Evolutionary conservation across 2,888 invertebrate genomes (phyloP), one percentile per base, ranked within the genome.

Genomic region (Lasioglossum morio): DNA sequence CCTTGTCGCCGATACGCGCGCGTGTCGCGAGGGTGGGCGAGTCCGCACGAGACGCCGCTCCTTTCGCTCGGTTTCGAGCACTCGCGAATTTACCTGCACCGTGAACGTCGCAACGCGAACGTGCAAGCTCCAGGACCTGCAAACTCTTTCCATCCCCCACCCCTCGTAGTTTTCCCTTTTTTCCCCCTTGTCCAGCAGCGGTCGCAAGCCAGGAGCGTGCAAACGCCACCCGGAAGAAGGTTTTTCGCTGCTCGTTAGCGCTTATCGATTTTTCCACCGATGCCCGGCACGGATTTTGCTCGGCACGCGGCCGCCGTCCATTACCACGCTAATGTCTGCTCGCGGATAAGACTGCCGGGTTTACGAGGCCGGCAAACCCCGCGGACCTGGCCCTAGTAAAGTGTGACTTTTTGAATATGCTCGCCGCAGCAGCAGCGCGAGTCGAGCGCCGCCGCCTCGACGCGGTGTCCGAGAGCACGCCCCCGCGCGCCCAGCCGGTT

Each of bases 1-100:
- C 92, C 84, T 85, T 90, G 90, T 91, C 84, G 87, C 86, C 87
- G 93, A 94, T 93, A 89, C 77, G 82, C 78, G 66, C 63, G 70
- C 86, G 74, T 75, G 77, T 77, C 77, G 79, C 69, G 79, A 16
- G 53, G 43, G 70, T 34, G 53, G 72, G 63, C 27, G 43, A 69
- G 27, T 48, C 19, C 12, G 48, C 80, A 73, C 80, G 79, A 73
- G 69, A 60, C 30, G 46, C 66, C 53, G 79, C 77, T 27, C 48
- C 40, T 23, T 16, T 8, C 57, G 30, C 30, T 19, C 70, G 69
- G 43, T 57, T 63, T 70, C 78, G 34, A 72, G 72, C 23, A 60
- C 48, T 83, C 77, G 48, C 77, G 48, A 72, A 79, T 48, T 79
- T 53, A 10, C 4, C 53, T 53, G 53, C 53, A 53, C 53, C 53